Evolutionary conservation across 2,888 invertebrate genomes (phyloP), one percentile per base, ranked within the genome.

Genomic region (Lycia hirtaria): DNA sequence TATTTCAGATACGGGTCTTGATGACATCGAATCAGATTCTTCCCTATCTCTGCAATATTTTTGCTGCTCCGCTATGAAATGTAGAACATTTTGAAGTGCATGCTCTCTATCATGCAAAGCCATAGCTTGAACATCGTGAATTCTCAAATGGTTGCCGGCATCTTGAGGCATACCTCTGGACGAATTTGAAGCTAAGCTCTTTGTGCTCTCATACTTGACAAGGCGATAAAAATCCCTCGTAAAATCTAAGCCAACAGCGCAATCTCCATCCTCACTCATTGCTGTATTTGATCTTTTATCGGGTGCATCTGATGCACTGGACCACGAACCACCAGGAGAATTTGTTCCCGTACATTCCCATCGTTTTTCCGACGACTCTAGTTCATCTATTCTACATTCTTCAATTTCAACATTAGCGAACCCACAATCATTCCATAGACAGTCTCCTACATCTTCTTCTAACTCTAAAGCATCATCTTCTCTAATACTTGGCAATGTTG

Each of bases 201-300:
- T 96, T 61, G 95, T 96, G 83, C 96, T 96, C 79, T 96, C 96
- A 76, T 96, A 96, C 85, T 96, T 96, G 41, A 96, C 96, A 62
- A 96, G 93, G 26, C 96, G 94, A 79, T 96, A 96, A 82, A 96
- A 96, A 83, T 96, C 96, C 64, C 96, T 90, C 4, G 96, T 96
- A 73, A 96, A 96, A 80, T 96, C 95, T 10, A 95, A 93, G 15
- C 95, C 95, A 15, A 95, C 92, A 33, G 95, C 94, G 60, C 95
- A 92, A 73, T 95, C 94, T 62, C 95, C 95, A 73, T 95, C 95
- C 79, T 94, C 94, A 64, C 95, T 95, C 51, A 95, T 79, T 3
- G 95, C 95, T 3, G 94, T 94, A 40, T 95, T 95, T 0, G 95
- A 95, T 69, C 95, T 88, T 77, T 95, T 95, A 60, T 95, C 95